Evolutionary conservation across 2,797 vertebrate genomes (phyloP), one percentile per base, ranked within the genome.

Genomic region (Macrochelys suwanniensis): DNA sequence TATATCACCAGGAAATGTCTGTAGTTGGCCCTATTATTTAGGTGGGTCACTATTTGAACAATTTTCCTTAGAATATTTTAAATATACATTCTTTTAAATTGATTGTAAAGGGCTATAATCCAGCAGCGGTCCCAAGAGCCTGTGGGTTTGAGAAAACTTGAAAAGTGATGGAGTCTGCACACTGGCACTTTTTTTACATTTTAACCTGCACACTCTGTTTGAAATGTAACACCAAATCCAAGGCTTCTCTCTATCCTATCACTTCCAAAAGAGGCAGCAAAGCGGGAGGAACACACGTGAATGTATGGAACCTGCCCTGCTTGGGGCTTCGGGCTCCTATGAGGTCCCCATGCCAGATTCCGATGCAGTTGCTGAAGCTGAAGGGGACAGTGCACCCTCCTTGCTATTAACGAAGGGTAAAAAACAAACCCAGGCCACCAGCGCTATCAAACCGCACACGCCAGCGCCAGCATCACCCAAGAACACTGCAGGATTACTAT

Each of bases 381-480:
- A 47, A 45, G 25, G 42, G 26, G 42, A 25, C 11, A 12, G 61
- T 68, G 65, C 65, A 21, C 17, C 65, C n/a, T 68, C n/a, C n/a
- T 76, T 47, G 19, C 42, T 45, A 45, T 45, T 5, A 45, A 25
- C 68, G 26, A 26, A 26, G 37, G 23, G 42, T 47, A 56, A 26
- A 57, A 31, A 49, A 28, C 25, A 71, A 88, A 25, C 13, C 42
- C 83, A 80, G 59, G 59, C 26, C 15, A 45, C 61, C 45, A 26
- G 37, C 21, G 6, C 61, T 80, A 45, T n/a, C 28, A 51, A 61
- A n/a, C 45, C 82, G 37, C 1, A 0, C 0, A 0, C 71, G 93
- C 37, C 85, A 93, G 93, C 77, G 94, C 4, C 31, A 8, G 61
- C 61, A 49, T 0, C 1, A 3, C 7, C 37, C 77, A 59, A 11